Base-by-base conservation (phyloP, 2,113 vertebrate species). In the Hassar affinis region DNA sequence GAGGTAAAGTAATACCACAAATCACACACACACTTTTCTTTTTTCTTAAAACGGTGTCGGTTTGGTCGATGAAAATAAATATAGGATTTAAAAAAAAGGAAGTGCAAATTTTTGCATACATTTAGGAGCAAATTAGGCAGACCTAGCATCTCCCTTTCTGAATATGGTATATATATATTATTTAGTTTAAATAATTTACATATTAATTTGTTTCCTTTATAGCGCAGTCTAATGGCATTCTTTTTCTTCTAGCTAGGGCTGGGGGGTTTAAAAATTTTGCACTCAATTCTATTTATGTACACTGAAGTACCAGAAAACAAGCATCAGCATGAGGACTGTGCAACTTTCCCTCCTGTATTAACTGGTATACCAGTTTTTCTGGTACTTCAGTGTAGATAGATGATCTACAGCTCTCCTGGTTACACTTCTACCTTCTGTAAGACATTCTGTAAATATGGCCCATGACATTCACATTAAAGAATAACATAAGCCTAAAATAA, bases 1-100 rank as follows among this genome's bases (percentile, higher is more conserved):
- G 27, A 88, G 87, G 87, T 88, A 33, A 61, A 10, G 25, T 14
- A 12, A 79, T n/a, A n/a, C n/a, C 62, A 38, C 27, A 69, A 4
- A 27, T 52, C 8, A 57, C 51, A 77, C 22, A 45, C 47, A 47
- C 7, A 10, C n/a, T n/a, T n/a, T n/a, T n/a, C n/a, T 20, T 7
- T 62, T 62, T 51, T 11, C 11, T 30, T 45, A n/a, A 42, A 22
- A 38, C 42, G 8, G 22, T 12, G 20, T 71, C 22, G 68, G 1
- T 71, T 25, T 71, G 68, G 8, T 33, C 0, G 15, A 64, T 64
- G 62, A 33, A 42, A 22, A 22, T 38, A 42, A 10, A 17, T n/a
- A 33, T 15, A 7, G 15, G 1, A 61, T 56, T 27, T n/a, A n/a
- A n/a, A n/a, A n/a, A n/a, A n/a, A n/a, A n/a, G n/a, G n/a, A n/a